phyloP scores from a whole-genome alignment of 2,113 vertebrate species.

The Corydoras sp. region DNA sequence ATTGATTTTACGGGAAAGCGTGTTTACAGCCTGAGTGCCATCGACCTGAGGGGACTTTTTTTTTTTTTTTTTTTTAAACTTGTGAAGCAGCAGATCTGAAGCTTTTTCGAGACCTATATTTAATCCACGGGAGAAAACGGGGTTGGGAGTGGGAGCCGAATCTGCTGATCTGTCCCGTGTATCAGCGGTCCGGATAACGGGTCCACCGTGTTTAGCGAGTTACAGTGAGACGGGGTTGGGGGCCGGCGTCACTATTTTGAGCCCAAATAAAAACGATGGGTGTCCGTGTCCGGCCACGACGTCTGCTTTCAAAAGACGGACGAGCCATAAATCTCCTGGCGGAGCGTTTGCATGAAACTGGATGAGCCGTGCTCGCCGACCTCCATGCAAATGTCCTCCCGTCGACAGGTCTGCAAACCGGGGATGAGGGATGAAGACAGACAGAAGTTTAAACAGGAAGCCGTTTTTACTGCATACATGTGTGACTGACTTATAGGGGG shows the following conservation, averaged over 20 bases:
- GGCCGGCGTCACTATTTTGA: no score
- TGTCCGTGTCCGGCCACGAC: no score
- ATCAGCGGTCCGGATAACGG: constrained; percentile 26
- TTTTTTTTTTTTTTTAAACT: constrained; percentile 57
- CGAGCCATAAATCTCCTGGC: no score
- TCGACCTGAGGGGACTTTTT: constrained; percentile 99
- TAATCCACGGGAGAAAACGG: constrained; percentile 67
- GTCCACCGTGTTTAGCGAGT: neutral
- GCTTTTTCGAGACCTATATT: constrained; percentile 77
- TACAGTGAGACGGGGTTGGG: no score
- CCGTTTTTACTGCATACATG: constrained; percentile 49
- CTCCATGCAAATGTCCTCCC: constrained; percentile 19
- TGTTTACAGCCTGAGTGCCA: constrained; percentile 99
- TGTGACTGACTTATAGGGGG: constrained; percentile 70
- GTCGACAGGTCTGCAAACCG: constrained; percentile 26
- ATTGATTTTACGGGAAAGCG: constrained; percentile 99
- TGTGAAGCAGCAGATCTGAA: constrained; percentile 79
- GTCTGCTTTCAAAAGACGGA: no score
- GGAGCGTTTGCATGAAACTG: neutral
- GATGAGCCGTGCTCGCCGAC: constrained; percentile 4
- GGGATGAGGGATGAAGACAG: constrained; percentile 39
- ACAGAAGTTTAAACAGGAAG: constrained; percentile 37
- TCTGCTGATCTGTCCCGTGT: constrained; percentile 23
- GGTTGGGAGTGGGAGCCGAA: constrained; percentile 35
- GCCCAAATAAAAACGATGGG: no score